Evolutionary conservation across 2,797 vertebrate genomes (phyloP).

Genomic region (Lagodon rhomboides): DNA sequence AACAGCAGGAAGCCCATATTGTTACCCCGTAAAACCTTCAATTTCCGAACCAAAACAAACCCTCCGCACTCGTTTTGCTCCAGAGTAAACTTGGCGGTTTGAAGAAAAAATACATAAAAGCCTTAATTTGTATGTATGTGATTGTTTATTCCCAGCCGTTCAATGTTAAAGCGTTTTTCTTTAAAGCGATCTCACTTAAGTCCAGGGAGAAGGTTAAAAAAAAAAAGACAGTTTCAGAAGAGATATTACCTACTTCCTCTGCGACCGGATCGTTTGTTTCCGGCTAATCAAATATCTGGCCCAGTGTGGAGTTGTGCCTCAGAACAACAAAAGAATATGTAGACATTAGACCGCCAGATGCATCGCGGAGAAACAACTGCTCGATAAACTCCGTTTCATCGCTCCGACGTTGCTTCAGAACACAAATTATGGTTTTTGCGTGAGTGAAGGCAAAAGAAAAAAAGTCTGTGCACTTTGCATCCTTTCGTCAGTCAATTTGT

Average conservation of each 20-base stretch:
- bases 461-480: background rate
- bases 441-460: slow-evolving; percentile 17
- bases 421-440: slow-evolving; percentile 10
- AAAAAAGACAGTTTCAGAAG: slow-evolving; percentile 14
- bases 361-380: slow-evolving; percentile 21
- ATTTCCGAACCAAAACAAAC: background rate
- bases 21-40: background rate
- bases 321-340: slow-evolving; percentile 32
- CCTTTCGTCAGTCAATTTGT: slow-evolving; percentile 10
- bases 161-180: background rate
- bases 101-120: no score
- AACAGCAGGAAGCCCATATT: background rate
- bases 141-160: background rate
- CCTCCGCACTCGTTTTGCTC: background rate
- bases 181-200: background rate
- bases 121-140: background rate
- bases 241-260: slow-evolving; percentile 10
- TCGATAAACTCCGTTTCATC: slow-evolving; percentile 20
- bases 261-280: slow-evolving; percentile 21
- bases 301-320: slow-evolving; percentile 13
- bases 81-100: background rate
- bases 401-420: slow-evolving; percentile 20
- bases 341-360: slow-evolving; percentile 22
- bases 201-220: background rate
- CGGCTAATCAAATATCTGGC: slow-evolving; percentile 39